A percentile compares a stretch with the other conserved stretches of the same genome.
phyloP scores from a whole-genome alignment of 2,113 vertebrate species.

The Notarius quadriscutis region DNA sequence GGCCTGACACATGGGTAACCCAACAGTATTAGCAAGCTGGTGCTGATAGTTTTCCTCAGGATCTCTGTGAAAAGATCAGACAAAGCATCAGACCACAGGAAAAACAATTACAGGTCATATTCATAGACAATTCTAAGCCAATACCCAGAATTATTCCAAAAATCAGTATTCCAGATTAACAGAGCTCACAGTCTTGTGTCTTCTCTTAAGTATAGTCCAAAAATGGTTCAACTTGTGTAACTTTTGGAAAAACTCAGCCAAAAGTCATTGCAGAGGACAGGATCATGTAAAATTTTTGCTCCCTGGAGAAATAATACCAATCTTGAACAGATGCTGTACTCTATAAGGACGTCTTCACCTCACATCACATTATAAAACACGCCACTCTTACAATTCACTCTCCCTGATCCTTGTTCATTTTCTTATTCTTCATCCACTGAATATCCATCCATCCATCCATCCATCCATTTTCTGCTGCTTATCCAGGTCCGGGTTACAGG shows the following conservation, averaged over 20 bases:
- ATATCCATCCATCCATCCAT: too few relatives aligned
- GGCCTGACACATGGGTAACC: conserved; percentile 86
- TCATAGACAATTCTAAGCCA: background rate
- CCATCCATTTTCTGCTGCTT: too few relatives aligned
- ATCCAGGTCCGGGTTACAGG: too few relatives aligned
- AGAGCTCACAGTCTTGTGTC: background rate
- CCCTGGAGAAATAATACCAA: conserved; percentile 7
- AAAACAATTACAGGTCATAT: background rate
- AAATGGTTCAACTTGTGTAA: background rate
- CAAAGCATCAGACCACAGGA: background rate
- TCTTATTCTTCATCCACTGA: conserved; percentile 33
- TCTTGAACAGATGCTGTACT: conserved; percentile 34
- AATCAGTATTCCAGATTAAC: background rate
- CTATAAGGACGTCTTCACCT: conserved; percentile 34
- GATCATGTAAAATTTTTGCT: conserved; percentile 14
- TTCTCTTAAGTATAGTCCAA: background rate
- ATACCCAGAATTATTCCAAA: background rate
- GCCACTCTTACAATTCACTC: conserved; percentile 37
- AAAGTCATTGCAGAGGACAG: background rate
- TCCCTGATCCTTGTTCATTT: conserved; percentile 42
- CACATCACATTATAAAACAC: conserved; percentile 46
- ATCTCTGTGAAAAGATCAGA: conserved; percentile 64
- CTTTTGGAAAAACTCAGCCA: background rate
- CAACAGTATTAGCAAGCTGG: conserved; percentile 71
- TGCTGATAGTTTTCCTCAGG: conserved; percentile 79